A percentile compares a stretch with the other conserved stretches of the same genome.
Conservation (phyloP, 2,797 vertebrate species). For the Corythornis leucogaster region DNA sequence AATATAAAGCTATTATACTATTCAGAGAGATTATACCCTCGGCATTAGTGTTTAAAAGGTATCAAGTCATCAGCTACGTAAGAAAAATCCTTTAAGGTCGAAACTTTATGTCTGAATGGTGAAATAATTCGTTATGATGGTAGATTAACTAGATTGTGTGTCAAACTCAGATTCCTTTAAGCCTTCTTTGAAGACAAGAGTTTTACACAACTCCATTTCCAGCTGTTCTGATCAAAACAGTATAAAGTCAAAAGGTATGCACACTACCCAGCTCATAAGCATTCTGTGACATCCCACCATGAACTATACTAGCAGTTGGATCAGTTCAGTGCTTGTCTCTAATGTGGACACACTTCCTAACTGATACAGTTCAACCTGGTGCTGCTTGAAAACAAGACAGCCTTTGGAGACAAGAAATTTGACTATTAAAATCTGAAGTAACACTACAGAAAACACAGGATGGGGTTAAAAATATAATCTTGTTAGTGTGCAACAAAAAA, state of each 20-base stretch:
- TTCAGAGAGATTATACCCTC: conserved; percentile 49
- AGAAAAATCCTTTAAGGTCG: conserved; percentile 45
- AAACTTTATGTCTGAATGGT: conserved; percentile 25
- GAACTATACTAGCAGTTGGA: not conserved
- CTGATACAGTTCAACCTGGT: not conserved
- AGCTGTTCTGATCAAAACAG: not conserved
- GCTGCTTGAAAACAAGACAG: not conserved
- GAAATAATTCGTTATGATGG: conserved; percentile 49
- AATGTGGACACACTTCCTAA: not conserved
- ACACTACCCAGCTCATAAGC: not conserved
- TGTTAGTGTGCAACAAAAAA: not conserved
- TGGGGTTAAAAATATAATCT: not conserved
- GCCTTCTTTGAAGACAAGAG: not conserved
- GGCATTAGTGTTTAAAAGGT: conserved; percentile 40
- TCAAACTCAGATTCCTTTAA: not conserved
- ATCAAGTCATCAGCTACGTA: conserved; percentile 39
- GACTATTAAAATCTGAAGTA: not conserved
- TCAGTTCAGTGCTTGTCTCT: not conserved
- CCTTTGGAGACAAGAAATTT: not conserved
- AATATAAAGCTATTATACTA: conserved; percentile 47
- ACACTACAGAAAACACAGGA: not conserved
- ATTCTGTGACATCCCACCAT: not conserved
- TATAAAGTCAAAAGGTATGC: not conserved
- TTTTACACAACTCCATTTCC: not conserved
- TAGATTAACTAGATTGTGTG: conserved; percentile 14